Conservation (phyloP, 2,113 vertebrate species). For the Lophura nycthemera region DNA sequence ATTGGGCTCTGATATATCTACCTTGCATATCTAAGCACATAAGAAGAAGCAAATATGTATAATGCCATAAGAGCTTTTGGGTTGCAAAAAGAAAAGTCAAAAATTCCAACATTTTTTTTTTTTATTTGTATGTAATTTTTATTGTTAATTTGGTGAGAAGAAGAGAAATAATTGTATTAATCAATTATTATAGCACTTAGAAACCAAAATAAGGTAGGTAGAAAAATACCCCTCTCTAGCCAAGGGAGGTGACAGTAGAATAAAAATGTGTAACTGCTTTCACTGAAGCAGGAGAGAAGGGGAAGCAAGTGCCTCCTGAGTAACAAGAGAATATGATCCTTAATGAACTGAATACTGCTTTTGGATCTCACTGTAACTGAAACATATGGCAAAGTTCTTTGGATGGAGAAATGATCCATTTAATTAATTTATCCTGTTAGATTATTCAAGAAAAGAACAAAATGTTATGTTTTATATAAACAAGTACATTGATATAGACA, state of each 20-base stretch:
- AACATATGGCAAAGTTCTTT: not conserved
- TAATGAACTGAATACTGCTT: not conserved
- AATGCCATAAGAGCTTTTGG: not conserved
- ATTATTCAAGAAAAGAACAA: not conserved
- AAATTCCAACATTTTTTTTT: not conserved
- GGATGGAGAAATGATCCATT: not conserved
- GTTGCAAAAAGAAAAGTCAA: not conserved
- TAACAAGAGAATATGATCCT: not conserved
- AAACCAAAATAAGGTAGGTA: not conserved
- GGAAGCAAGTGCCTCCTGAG: not conserved
- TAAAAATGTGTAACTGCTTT: not conserved
- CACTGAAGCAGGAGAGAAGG: not conserved
- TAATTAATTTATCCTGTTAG: not conserved
- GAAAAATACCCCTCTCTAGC: not conserved
- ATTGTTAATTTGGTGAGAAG: not conserved
- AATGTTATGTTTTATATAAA: not conserved
- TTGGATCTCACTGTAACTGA: not conserved
- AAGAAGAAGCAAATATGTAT: not conserved
- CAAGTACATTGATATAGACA: not conserved
- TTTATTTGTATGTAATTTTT: not conserved
- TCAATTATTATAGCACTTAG: not conserved
- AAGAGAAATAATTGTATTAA: not conserved
- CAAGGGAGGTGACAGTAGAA: not conserved
- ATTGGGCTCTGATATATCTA: not conserved
- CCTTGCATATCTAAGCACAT: not conserved